Conservation (phyloP, 2,797 vertebrate genomes). For the Phrynocephalus forsythii region DNA sequence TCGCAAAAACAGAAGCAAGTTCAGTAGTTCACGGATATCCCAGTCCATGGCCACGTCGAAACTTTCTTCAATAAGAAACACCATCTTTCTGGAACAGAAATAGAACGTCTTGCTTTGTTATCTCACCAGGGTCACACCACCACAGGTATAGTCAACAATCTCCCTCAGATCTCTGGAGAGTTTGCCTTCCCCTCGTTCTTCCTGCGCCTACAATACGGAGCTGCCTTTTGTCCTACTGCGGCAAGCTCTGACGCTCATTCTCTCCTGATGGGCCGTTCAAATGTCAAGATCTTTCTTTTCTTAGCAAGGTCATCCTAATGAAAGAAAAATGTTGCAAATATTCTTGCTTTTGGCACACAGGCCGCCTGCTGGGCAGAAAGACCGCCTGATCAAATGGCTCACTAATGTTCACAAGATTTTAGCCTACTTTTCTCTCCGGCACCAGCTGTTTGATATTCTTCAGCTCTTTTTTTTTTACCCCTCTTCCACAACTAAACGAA, state of each 20-base stretch:
- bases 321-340: slow-evolving; percentile 52
- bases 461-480: slow-evolving; percentile 40
- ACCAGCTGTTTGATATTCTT: slow-evolving; percentile 68
- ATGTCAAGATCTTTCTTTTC: slow-evolving; percentile 44
- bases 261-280: neutral
- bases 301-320: slow-evolving; percentile 52
- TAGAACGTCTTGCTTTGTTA: neutral
- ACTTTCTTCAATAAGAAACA: neutral
- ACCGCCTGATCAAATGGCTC: slow-evolving; percentile 53
- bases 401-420: slow-evolving; percentile 49
- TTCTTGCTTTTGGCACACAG: slow-evolving; percentile 44
- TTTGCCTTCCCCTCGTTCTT: accelerated
- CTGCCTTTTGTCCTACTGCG: neutral
- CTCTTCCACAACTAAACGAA: slow-evolving; percentile 40
- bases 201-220: neutral
- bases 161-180: neutral
- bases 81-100: neutral
- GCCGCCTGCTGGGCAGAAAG: slow-evolving; percentile 41
- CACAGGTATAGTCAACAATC: neutral
- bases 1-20: neutral
- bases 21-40: neutral
- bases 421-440: slow-evolving; percentile 52
- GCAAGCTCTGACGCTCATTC: slow-evolving; percentile 3
- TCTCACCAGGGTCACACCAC: neutral
- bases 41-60: neutral